phyloP scores from a whole-genome alignment of 2,888 invertebrate genomes.

The Spilarctia lutea region DNA sequence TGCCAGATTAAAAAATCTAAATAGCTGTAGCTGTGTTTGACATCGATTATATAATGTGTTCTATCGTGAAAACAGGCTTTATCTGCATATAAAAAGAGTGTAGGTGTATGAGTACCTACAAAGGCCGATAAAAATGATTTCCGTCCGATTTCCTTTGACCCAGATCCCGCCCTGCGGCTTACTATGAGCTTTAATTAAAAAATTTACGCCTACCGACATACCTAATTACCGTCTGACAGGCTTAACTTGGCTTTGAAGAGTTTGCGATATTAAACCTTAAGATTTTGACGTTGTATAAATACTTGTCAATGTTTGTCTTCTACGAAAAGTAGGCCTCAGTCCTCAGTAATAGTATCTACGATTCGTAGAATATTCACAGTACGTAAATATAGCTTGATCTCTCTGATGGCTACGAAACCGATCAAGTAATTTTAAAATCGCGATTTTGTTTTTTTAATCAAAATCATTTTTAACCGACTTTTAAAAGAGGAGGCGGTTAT shows the following conservation, averaged over 20 bases:
- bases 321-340: too few relatives aligned
- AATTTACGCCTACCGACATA: slow-evolving; percentile 45
- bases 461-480: too few relatives aligned
- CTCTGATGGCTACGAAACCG: background rate
- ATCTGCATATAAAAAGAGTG: background rate
- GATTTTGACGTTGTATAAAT: background rate
- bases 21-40: too few relatives aligned
- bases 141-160: slow-evolving; percentile 38
- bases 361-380: background rate
- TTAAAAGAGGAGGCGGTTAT: too few relatives aligned
- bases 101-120: slow-evolving; percentile 7
- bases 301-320: too few relatives aligned
- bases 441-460: too few relatives aligned
- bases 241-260: slow-evolving; percentile 21
- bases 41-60: too few relatives aligned
- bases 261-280: background rate
- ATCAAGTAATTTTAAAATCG: too few relatives aligned
- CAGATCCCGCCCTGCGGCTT: slow-evolving; percentile 45
- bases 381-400: background rate
- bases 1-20: too few relatives aligned
- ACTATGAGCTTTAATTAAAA: slow-evolving; percentile 58
- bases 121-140: slow-evolving; percentile 39
- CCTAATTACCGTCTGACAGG: slow-evolving; percentile 45
- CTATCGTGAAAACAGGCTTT: background rate
- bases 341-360: background rate